These are phyloP conservation scores for Herpetotheres cachinnans DNA, from an alignment of 2,113 vertebrate species.

Conservation along the genomic window DNA sequence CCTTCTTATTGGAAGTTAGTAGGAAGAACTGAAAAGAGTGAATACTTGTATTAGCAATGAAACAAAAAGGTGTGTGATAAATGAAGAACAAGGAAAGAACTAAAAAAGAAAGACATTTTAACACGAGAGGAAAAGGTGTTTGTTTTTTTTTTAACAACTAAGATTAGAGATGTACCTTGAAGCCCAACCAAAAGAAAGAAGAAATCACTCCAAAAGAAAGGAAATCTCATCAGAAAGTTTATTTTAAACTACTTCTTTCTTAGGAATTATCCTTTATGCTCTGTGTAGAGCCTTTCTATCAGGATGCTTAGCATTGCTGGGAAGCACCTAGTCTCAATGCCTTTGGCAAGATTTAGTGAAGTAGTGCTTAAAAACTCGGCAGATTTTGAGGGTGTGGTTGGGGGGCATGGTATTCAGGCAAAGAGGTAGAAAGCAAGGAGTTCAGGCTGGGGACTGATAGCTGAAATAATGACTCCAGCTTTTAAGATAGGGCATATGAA, in stretches of 20 bases:
- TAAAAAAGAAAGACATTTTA: background rate
- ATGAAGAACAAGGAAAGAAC: background rate
- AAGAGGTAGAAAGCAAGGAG: background rate
- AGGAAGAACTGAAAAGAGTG: background rate
- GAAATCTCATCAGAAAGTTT: background rate
- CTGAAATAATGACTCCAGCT: background rate
- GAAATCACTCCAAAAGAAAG: background rate
- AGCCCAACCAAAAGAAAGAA: background rate
- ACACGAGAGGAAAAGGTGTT: background rate
- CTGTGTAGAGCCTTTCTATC: background rate
- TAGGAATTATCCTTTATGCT: background rate
- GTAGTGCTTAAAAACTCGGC: background rate
- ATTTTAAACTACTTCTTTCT: background rate
- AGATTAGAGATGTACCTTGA: background rate
- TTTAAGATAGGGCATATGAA: background rate
- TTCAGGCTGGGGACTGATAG: background rate
- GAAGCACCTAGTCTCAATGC: background rate
- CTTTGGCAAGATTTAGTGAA: background rate
- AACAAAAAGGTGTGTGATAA: background rate
- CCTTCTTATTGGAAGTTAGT: background rate
- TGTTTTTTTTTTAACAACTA: fast-evolving
- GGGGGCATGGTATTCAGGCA: background rate
- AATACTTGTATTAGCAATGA: background rate
- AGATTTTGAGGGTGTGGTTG: background rate
- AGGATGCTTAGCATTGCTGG: background rate